These are phyloP conservation scores for Pandemis heparana DNA, from an alignment of 2,888 invertebrate genomes.

Conservation along the genomic window DNA sequence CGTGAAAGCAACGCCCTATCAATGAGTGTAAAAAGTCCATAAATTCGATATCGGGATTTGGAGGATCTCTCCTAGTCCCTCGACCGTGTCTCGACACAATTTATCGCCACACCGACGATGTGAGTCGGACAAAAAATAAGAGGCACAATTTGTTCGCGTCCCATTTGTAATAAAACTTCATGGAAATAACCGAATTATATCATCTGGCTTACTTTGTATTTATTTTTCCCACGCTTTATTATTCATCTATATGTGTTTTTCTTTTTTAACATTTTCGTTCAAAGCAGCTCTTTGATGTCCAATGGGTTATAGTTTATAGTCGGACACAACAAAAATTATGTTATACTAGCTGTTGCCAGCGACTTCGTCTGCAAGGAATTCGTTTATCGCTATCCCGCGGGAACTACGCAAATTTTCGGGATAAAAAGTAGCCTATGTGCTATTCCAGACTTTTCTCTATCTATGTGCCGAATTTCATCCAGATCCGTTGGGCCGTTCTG, in stretches of 20 bases:
- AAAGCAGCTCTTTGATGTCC: background rate
- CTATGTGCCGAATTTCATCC: too few relatives aligned
- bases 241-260: background rate
- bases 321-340: background rate
- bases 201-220: background rate
- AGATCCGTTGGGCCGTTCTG: too few relatives aligned
- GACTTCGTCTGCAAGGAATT: too few relatives aligned
- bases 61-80: constrained; percentile 33
- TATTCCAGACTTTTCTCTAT: too few relatives aligned
- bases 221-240: background rate
- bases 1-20: constrained; percentile 32
- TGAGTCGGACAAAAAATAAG: constrained; percentile 36
- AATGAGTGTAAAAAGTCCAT: constrained; percentile 42
- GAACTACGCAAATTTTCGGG: too few relatives aligned
- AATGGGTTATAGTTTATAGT: background rate
- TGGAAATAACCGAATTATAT: constrained; percentile 22
- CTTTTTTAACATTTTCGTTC: background rate
- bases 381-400: too few relatives aligned
- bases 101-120: constrained; percentile 39
- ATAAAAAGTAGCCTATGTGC: too few relatives aligned
- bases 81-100: constrained; percentile 37
- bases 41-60: constrained; percentile 42
- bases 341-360: too few relatives aligned
- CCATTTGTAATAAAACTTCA: constrained; percentile 33
- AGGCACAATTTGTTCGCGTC: constrained; percentile 35